Base-by-base conservation (phyloP, 1,140 invertebrate species). In the Drosophila trapezifrons region DNA sequence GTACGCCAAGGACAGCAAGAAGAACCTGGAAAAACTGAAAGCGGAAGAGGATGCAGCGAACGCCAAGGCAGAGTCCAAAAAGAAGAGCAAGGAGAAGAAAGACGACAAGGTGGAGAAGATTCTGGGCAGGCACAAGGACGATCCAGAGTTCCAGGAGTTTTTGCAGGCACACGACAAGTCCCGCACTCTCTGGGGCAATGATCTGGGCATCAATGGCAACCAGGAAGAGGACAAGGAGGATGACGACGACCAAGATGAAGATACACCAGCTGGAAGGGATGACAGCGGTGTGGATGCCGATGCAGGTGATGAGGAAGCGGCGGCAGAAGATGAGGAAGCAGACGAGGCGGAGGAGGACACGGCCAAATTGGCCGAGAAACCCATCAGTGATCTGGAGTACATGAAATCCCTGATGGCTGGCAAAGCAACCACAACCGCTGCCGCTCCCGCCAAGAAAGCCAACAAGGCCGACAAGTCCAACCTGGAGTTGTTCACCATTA, bases 141-240 rank as follows among this genome's bases (percentile, higher is more conserved):
- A 99, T 94, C 96, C 97, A 25, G 92, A 97, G 59, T 98, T 99
- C 93, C 92, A 94, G 72, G 97, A 98, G 92, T 99, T 98, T 93
- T 92, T 98, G 79, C 94, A 97, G 93, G 94, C 95, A 47, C 97
- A 98, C 92, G 91, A 94, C 42, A 94, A 93, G 71, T 93, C 93
- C 37, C 94, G 94, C 92, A 94, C 93, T 55, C 75, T 95, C 8
- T 97, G 96, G 96, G 94, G 93, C 37, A 96, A 97, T 92, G 95
- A 96, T 84, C 92, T 93, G 25, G 76, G 92, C 17, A 76, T 93
- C 47, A 78, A 83, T 38, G 54, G 45, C 22, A 70, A 74, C 22
- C 66, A 75, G 49, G 60, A 54, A 59, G 27, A 92, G 92, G 63
- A 93, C 74, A 90, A 92, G 57, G 70, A 90, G 56, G 84, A 90